Conservation (phyloP, 2,797 vertebrate species). For the Sylvilagus floridanus region DNA sequence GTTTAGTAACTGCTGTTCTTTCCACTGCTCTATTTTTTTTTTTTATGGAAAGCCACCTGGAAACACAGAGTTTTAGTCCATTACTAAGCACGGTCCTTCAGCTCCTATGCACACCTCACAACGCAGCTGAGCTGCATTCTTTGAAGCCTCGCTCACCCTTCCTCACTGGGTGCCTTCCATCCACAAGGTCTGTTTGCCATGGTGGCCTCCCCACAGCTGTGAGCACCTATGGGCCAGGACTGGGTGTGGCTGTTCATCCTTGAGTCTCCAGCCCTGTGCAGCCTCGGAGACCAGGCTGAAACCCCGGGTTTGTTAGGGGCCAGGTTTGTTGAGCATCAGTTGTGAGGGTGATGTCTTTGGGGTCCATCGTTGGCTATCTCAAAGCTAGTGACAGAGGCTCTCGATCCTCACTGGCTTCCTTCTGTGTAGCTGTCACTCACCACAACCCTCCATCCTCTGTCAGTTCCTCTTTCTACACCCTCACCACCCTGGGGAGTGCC, state of each 20-base stretch:
- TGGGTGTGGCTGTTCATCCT: not conserved
- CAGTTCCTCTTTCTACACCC: not conserved
- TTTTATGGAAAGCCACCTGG: not conserved
- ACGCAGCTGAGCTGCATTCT: not conserved
- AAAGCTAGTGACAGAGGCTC: not conserved
- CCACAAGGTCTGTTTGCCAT: not conserved
- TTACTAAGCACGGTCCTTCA: not conserved
- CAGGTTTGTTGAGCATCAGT: not conserved
- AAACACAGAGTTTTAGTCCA: conserved; percentile 43
- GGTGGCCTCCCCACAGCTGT: not conserved
- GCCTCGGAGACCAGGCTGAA: not conserved
- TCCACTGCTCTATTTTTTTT: not conserved
- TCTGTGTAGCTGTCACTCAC: not conserved
- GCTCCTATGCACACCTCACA: not conserved
- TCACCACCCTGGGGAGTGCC: not conserved
- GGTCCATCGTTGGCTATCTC: not conserved
- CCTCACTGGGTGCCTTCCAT: not conserved
- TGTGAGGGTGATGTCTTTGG: not conserved
- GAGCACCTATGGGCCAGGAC: not conserved
- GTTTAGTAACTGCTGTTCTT: conserved; percentile 4
- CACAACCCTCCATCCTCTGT: conserved; percentile 7
- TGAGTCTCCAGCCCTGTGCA: not conserved
- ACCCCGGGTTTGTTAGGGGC: not conserved
- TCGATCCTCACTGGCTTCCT: not conserved
- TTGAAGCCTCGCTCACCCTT: not conserved